Percentiles rank a stretch among this genome's conserved stretches.
Conservation (phyloP, 2,888 invertebrate species). For the Gonocerus acuteangulatus region DNA sequence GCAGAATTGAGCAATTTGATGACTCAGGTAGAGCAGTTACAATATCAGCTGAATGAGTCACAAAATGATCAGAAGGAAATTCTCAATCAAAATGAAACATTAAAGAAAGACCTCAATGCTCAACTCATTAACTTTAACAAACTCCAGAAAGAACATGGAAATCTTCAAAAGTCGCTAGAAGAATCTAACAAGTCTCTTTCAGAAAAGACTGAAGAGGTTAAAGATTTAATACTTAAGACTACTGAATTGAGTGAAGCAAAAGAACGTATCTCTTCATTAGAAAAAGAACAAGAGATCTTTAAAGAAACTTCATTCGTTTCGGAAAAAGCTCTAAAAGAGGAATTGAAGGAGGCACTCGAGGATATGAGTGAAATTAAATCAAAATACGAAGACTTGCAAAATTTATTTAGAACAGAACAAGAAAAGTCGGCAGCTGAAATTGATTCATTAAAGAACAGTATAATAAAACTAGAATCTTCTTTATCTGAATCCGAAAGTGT, state of each 20-base stretch:
- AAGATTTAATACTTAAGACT: constrained; percentile 48
- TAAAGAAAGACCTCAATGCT: constrained; percentile 17
- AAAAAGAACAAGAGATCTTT: constrained; percentile 20
- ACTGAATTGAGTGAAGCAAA: constrained; percentile 56
- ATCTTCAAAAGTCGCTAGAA: constrained; percentile 46
- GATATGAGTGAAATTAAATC: constrained; percentile 27
- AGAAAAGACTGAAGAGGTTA: constrained; percentile 46
- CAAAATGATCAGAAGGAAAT: background rate
- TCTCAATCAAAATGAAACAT: background rate
- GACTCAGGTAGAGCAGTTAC: constrained; percentile 3
- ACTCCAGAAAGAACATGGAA: constrained; percentile 46
- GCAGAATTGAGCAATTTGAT: constrained; percentile 32
- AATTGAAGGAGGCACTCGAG: constrained; percentile 31
- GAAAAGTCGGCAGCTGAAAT: constrained; percentile 15
- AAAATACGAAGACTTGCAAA: constrained; percentile 26
- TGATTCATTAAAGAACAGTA: constrained; percentile 18
- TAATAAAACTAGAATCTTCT: constrained; percentile 41
- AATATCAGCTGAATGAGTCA: background rate
- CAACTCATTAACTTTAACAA: too few species aligned
- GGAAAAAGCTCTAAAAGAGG: constrained; percentile 31
- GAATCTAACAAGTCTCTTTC: constrained; percentile 47
- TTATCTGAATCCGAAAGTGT: constrained; percentile 45
- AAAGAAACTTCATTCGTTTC: constrained; percentile 23
- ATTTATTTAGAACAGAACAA: constrained; percentile 17
- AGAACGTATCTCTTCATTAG: constrained; percentile 53